Base-by-base conservation (phyloP, 2,797 vertebrate genomes). In the Chaenodraco wilsoni region DNA sequence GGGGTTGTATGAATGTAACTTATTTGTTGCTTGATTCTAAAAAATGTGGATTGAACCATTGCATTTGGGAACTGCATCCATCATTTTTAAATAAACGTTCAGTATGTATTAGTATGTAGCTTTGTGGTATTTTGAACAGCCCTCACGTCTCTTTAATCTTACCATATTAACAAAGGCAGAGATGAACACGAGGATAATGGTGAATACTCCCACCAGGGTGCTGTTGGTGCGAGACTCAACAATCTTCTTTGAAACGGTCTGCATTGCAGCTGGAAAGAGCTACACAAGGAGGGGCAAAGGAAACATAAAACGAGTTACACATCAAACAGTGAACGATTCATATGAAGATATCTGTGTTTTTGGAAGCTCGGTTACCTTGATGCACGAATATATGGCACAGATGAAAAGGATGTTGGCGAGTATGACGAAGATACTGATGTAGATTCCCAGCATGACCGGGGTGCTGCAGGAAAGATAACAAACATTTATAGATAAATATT, bases 161-260 rank as follows among this genome's bases (percentile, higher is more conserved):
- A 98, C 97, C 97, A 98, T 98, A 90, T 96, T 98, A 86, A 96
- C 85, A 0, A 97, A 94, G 88, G 97, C 96, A 16, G 97, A 95
- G 76, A 95, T 89, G 83, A 98, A 98, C 89, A 98, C 96, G 0
- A 98, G 96, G 90, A 98, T 93, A 54, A 98, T 93, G 64, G 95
- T 95, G 66, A 96, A 96, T 67, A 97, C 93, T 21, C 95, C 97
- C 4, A 97, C 96, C 13, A 93, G 82, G 0, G 97, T 99, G 94
- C 97, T 98, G 89, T 96, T 96, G 60, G 94, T 94, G 43, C 96
- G 95, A 3, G 97, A 98, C 85, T 96, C 96, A 69, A 98, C 96
- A 1, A 99, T 99, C 89, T 95, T 93, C 72, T 92, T 96, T 1
- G 97, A 98, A 49, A 97, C 92, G 0, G 81, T 95, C 86, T 96